Base-by-base conservation (phyloP, 2,888 invertebrate species). In the Harpalus rufipes region DNA sequence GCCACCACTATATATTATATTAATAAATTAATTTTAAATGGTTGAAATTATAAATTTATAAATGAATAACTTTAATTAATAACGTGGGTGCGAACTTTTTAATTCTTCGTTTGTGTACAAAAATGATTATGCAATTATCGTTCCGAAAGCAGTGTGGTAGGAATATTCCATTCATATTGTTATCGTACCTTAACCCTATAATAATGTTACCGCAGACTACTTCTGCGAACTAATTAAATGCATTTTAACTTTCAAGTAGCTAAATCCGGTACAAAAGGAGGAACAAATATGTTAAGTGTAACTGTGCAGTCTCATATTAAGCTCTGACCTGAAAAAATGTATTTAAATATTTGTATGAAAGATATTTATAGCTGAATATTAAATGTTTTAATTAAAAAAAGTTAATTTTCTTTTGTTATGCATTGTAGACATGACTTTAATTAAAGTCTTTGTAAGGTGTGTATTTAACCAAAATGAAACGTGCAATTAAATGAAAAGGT, bases 241-340 rank as follows among this genome's bases (percentile, higher is more conserved):
- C 63, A 63, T 63, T 63, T 63, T 63, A 25, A 25, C 5, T 63
- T 25, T 63, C 63, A 63, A 63, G 63, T 63, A 32, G 63, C 63
- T 25, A 25, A 63, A 21, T 63, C 63, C 63, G 63, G 63, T 63
- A 21, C n/a, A 63, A 63, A 63, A 63, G 10, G 18, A 63, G 10
- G 12, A 63, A 63, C 59, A 16, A 59, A 59, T 59, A 56, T 56
- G 56, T 56, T 10, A 16, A 59, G n/a, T 59, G 59, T 16, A 59
- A 16, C 58, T 59, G 18, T 16, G 10, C 7, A 16, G 59, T 16
- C 14, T 59, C 59, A 16, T 59, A 12, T 59, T 16, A 16, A 59
- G 18, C 59, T 16, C 59, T 59, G 59, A 59, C 59, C 59, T 59
- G 14, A 59, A 16, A 16, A 59, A 59, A 59, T 56, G 18, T n/a